Evolutionary conservation across 2,113 vertebrate species (phyloP).

Genomic region (Hyperoodon ampullatus): DNA sequence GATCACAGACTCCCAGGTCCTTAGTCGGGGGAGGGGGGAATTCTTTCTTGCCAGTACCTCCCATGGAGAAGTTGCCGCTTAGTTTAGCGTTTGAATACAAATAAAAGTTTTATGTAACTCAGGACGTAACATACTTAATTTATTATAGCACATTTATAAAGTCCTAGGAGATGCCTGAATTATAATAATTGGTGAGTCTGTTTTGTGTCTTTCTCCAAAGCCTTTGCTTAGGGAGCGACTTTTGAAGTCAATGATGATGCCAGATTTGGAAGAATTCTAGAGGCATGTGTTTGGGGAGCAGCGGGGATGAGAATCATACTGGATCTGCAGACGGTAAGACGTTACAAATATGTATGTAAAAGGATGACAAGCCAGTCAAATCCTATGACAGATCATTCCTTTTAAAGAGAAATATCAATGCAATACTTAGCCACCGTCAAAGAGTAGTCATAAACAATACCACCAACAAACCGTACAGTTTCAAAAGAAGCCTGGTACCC

Average conservation of each 20-base stretch:
- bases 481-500: neutral
- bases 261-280: slow-evolving; percentile 53
- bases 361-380: neutral
- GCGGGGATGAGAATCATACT: neutral
- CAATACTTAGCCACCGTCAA: neutral
- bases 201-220: slow-evolving; percentile 70
- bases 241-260: slow-evolving; percentile 48
- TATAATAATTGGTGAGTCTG: slow-evolving; percentile 66
- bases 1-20: neutral
- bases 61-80: slow-evolving; percentile 55
- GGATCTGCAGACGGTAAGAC: neutral
- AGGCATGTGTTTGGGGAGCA: slow-evolving; percentile 12
- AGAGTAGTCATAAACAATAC: neutral
- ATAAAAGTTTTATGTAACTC: slow-evolving; percentile 61
- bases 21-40: neutral
- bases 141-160: slow-evolving; percentile 59
- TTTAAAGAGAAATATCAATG: slow-evolving; percentile 55
- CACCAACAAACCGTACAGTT: neutral
- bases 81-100: slow-evolving; percentile 55
- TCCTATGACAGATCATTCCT: neutral
- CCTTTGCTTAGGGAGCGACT: slow-evolving; percentile 55
- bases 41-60: slow-evolving; percentile 36
- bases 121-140: slow-evolving; percentile 66
- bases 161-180: slow-evolving; percentile 54
- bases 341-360: neutral